Percentiles rank a stretch among this genome's conserved stretches.
phyloP scores from a whole-genome alignment of 2,113 vertebrate species.

The Hiodon alosoides region DNA sequence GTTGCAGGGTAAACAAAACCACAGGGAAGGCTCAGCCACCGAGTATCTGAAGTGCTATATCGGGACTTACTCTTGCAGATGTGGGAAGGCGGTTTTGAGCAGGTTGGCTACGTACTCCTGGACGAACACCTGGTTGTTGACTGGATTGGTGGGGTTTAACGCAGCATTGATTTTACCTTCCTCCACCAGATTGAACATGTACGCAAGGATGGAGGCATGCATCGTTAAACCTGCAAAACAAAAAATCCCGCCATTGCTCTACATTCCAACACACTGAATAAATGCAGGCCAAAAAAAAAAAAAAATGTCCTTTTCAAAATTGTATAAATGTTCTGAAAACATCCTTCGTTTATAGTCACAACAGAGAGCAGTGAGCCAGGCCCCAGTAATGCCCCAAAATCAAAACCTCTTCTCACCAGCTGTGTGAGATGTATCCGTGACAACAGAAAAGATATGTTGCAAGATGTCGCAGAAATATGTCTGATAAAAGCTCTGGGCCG shows the following conservation, averaged over 20 bases:
- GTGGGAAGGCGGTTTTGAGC: slow-evolving; percentile 97
- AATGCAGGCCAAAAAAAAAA: neutral
- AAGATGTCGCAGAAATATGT: slow-evolving; percentile 97
- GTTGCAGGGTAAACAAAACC: neutral
- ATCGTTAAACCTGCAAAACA: slow-evolving; percentile 83
- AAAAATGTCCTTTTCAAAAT: neutral
- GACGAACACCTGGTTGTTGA: slow-evolving; percentile 92
- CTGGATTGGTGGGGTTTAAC: slow-evolving; percentile 76
- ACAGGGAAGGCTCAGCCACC: neutral
- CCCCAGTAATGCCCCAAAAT: neutral
- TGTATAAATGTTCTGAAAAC: too few relatives aligned
- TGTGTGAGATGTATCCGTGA: slow-evolving; percentile 97
- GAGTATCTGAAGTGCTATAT: neutral
- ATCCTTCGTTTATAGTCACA: too few relatives aligned
- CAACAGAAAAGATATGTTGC: slow-evolving; percentile 97
- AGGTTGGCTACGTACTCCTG: slow-evolving; percentile 98
- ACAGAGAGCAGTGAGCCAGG: too few relatives aligned
- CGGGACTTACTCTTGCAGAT: slow-evolving; percentile 88
- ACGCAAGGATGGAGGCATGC: slow-evolving; percentile 97
- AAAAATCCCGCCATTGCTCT: neutral
- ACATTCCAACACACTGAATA: neutral
- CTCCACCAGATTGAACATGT: slow-evolving; percentile 99
- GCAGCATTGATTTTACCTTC: slow-evolving; percentile 91
- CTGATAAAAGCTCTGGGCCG: slow-evolving; percentile 97
- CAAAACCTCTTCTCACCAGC: slow-evolving; percentile 67